These are phyloP conservation scores for Hapalemur alaotrensis DNA, from an alignment of 2,797 vertebrate species.

Conservation along the genomic window DNA sequence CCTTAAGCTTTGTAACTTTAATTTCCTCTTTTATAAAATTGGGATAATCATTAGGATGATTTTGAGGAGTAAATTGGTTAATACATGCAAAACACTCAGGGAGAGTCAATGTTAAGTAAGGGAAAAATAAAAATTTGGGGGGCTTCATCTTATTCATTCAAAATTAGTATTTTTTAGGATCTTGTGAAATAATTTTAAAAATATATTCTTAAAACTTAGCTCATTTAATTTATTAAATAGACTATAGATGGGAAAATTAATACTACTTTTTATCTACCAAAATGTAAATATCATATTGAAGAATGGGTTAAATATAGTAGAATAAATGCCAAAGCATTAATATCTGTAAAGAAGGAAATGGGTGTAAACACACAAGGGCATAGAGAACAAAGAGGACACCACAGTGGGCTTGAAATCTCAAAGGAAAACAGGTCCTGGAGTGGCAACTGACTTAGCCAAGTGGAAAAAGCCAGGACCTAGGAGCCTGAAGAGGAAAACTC, in stretches of 20 bases:
- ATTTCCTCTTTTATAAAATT: neutral
- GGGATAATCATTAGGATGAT: neutral
- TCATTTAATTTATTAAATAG: neutral
- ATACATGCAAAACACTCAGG: neutral
- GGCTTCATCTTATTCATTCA: neutral
- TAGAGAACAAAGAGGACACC: neutral
- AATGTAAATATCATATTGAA: slow-evolving; percentile 2
- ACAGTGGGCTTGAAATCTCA: neutral
- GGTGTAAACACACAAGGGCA: neutral
- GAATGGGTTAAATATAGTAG: neutral
- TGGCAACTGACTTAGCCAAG: neutral
- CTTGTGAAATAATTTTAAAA: neutral
- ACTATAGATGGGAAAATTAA: neutral
- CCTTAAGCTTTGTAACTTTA: neutral
- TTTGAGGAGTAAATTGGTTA: neutral
- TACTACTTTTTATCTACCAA: neutral
- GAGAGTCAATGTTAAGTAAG: neutral
- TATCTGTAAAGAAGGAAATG: neutral
- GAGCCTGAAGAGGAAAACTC: neutral
- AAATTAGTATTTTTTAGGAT: neutral
- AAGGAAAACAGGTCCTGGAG: neutral
- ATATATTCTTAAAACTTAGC: neutral
- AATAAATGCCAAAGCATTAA: neutral
- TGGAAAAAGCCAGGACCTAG: neutral
- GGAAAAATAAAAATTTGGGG: neutral